A percentile compares a stretch with the other conserved stretches of the same genome.
Conservation (phyloP, 2,113 vertebrate genomes). For the Podocnemis expansa region DNA sequence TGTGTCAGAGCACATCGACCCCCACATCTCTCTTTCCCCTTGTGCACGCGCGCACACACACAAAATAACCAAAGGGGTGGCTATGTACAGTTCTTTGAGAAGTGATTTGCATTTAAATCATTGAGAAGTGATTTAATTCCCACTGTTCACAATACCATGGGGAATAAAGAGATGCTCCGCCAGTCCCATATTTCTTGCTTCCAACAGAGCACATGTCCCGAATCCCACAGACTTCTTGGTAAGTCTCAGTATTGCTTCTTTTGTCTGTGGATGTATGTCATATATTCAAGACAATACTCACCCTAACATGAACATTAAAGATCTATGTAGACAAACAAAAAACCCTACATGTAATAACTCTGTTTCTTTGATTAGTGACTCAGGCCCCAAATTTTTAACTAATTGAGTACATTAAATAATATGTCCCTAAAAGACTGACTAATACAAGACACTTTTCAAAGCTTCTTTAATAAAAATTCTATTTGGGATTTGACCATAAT, state of each 20-base stretch:
- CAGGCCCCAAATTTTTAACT: slow-evolving; percentile 76
- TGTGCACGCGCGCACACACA: accelerated
- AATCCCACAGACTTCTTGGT: slow-evolving; percentile 62
- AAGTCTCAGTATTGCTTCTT: slow-evolving; percentile 45
- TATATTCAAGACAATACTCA: slow-evolving; percentile 36
- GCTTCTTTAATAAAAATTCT: slow-evolving; percentile 87
- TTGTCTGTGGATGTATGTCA: slow-evolving; percentile 61
- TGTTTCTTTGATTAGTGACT: slow-evolving; percentile 61
- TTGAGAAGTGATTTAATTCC: slow-evolving; percentile 41
- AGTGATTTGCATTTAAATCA: slow-evolving; percentile 1
- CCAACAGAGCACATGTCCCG: slow-evolving; percentile 51
- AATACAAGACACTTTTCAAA: slow-evolving; percentile 84
- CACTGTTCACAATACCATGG: background rate
- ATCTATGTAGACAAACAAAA: background rate
- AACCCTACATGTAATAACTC: background rate
- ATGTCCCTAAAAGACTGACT: slow-evolving; percentile 73
- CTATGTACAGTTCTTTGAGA: slow-evolving; percentile 5
- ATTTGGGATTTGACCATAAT: slow-evolving; percentile 93
- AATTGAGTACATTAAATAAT: slow-evolving; percentile 81
- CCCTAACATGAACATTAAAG: slow-evolving; percentile 67
- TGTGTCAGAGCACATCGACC: background rate
- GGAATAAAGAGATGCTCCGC: slow-evolving; percentile 70
- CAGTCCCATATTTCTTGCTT: slow-evolving; percentile 41
- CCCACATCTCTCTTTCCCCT: accelerated
- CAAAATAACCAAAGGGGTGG: background rate